Evolutionary conservation across 1,140 invertebrate species (phyloP).

Genomic region (Atopsyche davidsoni): DNA sequence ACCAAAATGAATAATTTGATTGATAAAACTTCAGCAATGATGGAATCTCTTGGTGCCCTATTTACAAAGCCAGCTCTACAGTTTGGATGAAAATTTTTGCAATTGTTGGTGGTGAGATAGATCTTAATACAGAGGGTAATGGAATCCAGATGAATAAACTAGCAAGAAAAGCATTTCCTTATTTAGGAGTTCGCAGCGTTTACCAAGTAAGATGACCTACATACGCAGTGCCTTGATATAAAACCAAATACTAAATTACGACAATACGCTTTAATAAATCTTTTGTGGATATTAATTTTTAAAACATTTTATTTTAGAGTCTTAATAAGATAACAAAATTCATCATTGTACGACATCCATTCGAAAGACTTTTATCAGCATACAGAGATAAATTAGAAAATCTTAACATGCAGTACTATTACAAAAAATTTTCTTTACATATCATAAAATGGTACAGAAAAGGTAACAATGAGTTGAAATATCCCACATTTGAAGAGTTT

Average conservation of each 20-base stretch:
- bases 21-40: slow-evolving; percentile 35
- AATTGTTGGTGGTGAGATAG: slow-evolving; percentile 36
- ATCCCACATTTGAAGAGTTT: slow-evolving; percentile 55
- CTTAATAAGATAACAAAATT: slow-evolving; percentile 34
- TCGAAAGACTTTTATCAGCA: slow-evolving; percentile 58
- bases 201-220: slow-evolving; percentile 28
- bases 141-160: slow-evolving; percentile 27
- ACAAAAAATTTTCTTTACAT: slow-evolving; percentile 36
- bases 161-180: slow-evolving; percentile 37
- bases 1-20: not conserved
- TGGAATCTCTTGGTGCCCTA: slow-evolving; percentile 50
- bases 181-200: slow-evolving; percentile 33
- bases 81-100: slow-evolving; percentile 51
- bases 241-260: not conserved
- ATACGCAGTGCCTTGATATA: not conserved
- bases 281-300: slow-evolving; percentile 32
- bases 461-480: slow-evolving; percentile 27
- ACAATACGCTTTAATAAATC: slow-evolving; percentile 7
- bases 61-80: slow-evolving; percentile 53
- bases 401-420: slow-evolving; percentile 39
- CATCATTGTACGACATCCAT: slow-evolving; percentile 55
- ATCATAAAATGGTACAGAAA: slow-evolving; percentile 37
- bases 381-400: slow-evolving; percentile 61
- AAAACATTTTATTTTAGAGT: slow-evolving; percentile 5
- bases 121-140: slow-evolving; percentile 12